A percentile compares a stretch with the other conserved stretches of the same genome.
Evolutionary conservation across 2,113 vertebrate genomes (phyloP).

Genomic region (Tupaia tana): DNA sequence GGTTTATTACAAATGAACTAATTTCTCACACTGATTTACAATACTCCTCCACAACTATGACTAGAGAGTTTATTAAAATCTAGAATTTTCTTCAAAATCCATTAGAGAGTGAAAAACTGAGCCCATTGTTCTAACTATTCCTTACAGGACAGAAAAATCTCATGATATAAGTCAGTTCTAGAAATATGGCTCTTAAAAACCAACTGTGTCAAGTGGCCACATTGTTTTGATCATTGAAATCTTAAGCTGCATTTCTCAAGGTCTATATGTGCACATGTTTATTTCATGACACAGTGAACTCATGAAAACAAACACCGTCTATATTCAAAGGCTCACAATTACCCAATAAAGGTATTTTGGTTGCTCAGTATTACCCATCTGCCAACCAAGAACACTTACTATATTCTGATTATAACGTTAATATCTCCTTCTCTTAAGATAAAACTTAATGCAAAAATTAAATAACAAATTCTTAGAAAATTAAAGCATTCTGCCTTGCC

Average conservation of each 20-base stretch:
- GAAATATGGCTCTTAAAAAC: background rate
- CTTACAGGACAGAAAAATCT: slow-evolving; percentile 13
- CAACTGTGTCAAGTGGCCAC: background rate
- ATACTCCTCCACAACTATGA: background rate
- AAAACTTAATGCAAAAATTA: slow-evolving; percentile 61
- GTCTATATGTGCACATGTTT: slow-evolving; percentile 20
- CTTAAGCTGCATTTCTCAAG: background rate
- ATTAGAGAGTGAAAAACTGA: slow-evolving; percentile 20
- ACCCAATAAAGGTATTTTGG: slow-evolving; percentile 41
- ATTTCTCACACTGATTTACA: slow-evolving; percentile 28
- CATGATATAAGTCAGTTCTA: background rate
- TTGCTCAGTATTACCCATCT: background rate
- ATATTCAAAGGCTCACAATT: slow-evolving; percentile 1
- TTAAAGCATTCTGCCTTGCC: background rate
- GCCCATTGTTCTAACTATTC: background rate
- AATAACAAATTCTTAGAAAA: slow-evolving; percentile 39
- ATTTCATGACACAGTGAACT: slow-evolving; percentile 9
- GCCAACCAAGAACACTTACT: background rate
- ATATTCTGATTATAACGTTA: background rate
- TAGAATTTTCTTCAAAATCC: background rate
- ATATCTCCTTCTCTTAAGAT: slow-evolving; percentile 1
- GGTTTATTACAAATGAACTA: background rate
- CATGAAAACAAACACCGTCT: background rate
- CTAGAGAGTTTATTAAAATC: background rate
- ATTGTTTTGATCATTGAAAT: background rate